A percentile compares a stretch with the other conserved stretches of the same genome.
These are phyloP conservation scores for Drosophila fungiperda DNA, from an alignment of 2,888 invertebrate genomes.

Conservation along the genomic window DNA sequence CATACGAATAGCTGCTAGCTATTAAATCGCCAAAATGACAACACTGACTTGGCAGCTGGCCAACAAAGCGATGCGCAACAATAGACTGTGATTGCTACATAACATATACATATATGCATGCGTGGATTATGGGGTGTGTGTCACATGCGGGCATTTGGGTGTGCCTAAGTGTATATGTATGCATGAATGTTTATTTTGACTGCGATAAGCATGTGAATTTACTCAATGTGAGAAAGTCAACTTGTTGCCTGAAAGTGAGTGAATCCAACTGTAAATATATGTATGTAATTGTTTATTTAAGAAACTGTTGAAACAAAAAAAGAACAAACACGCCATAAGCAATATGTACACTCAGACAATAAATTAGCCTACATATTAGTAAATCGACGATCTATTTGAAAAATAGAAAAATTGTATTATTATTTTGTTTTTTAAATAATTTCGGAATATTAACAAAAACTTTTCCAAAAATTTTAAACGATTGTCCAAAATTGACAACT, in stretches of 20 bases:
- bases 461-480: not conserved
- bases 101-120: not conserved
- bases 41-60: constrained; percentile 49
- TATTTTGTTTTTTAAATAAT: not conserved
- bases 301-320: constrained; percentile 50
- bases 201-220: constrained; percentile 41
- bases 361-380: not conserved
- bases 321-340: not conserved
- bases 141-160: not conserved
- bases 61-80: constrained; percentile 58
- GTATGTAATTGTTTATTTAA: constrained; percentile 51
- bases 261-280: constrained; percentile 25
- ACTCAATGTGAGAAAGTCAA: constrained; percentile 36
- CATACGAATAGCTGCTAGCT: not conserved
- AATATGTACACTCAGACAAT: not conserved
- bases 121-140: constrained; percentile 2
- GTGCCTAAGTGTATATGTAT: constrained; percentile 1
- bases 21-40: constrained; percentile 1
- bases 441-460: not conserved
- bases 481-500: not conserved
- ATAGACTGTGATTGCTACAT: constrained; percentile 45
- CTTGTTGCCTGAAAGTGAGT: constrained; percentile 46
- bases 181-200: constrained; percentile 8
- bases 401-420: not conserved
- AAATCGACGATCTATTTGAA: not conserved